Conservation (phyloP, 1,140 invertebrate genomes). For the Reticulitermes speratus region DNA sequence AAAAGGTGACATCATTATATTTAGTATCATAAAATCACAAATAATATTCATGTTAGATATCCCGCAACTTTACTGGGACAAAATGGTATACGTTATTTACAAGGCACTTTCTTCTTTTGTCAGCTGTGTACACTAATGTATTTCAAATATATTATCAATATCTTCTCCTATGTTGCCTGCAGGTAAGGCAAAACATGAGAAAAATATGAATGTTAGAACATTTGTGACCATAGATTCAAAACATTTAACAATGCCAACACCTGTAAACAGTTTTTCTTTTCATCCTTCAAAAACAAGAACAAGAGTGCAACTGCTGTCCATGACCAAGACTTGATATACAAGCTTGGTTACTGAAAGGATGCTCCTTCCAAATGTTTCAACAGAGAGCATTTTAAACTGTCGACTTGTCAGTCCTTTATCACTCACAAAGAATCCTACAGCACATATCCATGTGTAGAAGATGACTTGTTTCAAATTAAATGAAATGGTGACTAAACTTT, state of each 20-base stretch:
- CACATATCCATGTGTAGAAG: neutral
- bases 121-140: neutral
- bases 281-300: neutral
- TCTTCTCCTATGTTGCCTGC: constrained; percentile 1
- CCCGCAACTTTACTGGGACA: constrained; percentile 1
- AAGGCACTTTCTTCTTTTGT: constrained; percentile 17
- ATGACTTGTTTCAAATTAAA: neutral
- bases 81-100: constrained; percentile 28
- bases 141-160: neutral
- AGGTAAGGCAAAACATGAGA: neutral
- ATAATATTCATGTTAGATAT: constrained; percentile 20
- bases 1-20: constrained; percentile 26
- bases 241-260: constrained; percentile 32
- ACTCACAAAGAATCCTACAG: constrained; percentile 7
- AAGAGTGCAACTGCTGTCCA: neutral
- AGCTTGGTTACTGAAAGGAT: neutral
- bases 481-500: neutral
- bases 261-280: constrained; percentile 21
- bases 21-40: constrained; percentile 33
- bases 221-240: constrained; percentile 32
- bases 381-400: constrained; percentile 29
- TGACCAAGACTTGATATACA: neutral
- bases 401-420: neutral
- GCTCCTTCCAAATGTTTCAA: constrained; percentile 3
- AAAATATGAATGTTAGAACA: neutral